Conservation (phyloP, 2,113 vertebrate species). For the Sylvia atricapilla region DNA sequence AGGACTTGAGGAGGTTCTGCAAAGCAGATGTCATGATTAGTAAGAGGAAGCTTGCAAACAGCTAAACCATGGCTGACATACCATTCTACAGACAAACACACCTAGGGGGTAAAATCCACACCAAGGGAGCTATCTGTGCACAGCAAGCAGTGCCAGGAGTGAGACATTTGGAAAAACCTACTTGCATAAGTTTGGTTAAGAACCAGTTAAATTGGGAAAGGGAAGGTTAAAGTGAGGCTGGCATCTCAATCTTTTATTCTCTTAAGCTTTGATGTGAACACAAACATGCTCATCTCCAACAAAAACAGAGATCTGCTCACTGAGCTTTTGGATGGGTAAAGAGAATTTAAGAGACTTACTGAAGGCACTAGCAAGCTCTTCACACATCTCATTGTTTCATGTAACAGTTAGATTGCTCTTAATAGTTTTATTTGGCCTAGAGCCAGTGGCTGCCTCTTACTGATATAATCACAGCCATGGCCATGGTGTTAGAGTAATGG, state of each 20-base stretch:
- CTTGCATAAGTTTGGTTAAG: background rate
- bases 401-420: background rate
- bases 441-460: background rate
- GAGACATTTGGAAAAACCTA: background rate
- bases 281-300: background rate
- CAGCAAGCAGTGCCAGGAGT: background rate
- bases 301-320: background rate
- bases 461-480: background rate
- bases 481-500: background rate
- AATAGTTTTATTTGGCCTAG: background rate
- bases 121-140: background rate
- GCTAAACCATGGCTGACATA: background rate
- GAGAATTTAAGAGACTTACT: background rate
- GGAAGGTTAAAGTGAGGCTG: background rate
- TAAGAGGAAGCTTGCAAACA: background rate
- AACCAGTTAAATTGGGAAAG: background rate
- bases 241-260: background rate
- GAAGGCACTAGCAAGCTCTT: background rate
- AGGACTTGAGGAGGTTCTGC: slow-evolving; percentile 14
- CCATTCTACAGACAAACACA: background rate
- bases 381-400: background rate
- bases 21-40: slow-evolving; percentile 48
- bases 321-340: background rate
- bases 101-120: background rate
- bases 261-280: background rate